Base-by-base conservation (phyloP, 2,797 vertebrate species). In the Chaunax sp. region DNA sequence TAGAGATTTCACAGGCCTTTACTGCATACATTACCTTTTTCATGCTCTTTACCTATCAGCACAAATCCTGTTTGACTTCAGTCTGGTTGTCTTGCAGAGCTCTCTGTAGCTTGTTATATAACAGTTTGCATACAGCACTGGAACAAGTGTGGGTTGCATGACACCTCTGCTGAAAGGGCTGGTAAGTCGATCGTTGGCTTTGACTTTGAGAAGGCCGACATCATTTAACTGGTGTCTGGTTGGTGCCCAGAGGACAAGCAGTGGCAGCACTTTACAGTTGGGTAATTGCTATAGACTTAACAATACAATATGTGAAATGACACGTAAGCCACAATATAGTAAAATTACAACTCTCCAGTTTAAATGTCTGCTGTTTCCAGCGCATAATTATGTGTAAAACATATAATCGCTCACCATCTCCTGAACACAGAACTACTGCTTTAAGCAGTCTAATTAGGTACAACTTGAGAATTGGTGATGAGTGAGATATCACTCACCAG, bases 301-400 rank as follows among this genome's bases (percentile, higher is more conserved):
- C 63, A 75, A 78, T 56, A 20, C 52, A 70, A 62, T 20, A 10
- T 64, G 60, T 60, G 67, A 51, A 67, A 64, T 64, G 51, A 78
- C 56, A 57, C 53, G 47, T 1, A 46, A 47, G 66, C 69, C 64
- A 40, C 67, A 62, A 40, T 67, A 46, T 45, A 69, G 33, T 72
- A 26, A 67, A 80, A 87, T 83, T 64, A 72, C 67, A 67, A 35
- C 73, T 58, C 59, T 45, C 4, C 7, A 18, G 1, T 75, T 73
- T 56, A 56, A 75, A 63, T 63, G 46, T 69, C 47, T 60, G 37
- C 63, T 40, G 30, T 67, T 78, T 59, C 65, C 45, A 60, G 23
- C 49, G 8, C 62, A 40, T 82, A 82, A 84, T 84, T 83, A 82
- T 37, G 59, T 75, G 73, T 60, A 56, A 81, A 81, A 65, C 69